Base-by-base conservation (phyloP, 2,797 vertebrate genomes). In the Sebastes dallii region DNA sequence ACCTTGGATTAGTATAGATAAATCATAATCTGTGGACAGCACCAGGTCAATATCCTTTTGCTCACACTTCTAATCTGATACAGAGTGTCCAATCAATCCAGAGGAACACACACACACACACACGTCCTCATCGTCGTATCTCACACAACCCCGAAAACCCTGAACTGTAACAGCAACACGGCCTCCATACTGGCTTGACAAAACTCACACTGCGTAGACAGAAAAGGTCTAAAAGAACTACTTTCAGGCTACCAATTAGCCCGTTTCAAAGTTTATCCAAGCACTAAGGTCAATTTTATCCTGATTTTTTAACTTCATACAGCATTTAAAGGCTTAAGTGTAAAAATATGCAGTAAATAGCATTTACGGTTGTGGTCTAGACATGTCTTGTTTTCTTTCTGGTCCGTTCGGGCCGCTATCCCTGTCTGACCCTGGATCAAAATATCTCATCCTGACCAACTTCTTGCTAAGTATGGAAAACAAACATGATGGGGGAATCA, bases 1-100 rank as follows among this genome's bases (percentile, higher is more conserved):
- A 86, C 73, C 80, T 89, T 91, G 91, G 93, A 94, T 94, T 92
- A 92, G 88, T 82, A 90, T 78, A 82, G 84, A 90, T 93, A 86
- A 87, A 9, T 87, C 85, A 87, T 93, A 94, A 95, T 93, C 93
- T 92, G 92, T 82, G 77, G 67, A 80, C 52, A 62, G 89, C 79
- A 77, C 69, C 61, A 59, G 86, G 85, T 90, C 83, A 90, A 79
- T 88, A 89, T 91, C 83, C 77, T 86, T 88, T 81, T 58, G 80
- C 75, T 72, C 79, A 87, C 66, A 87, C 75, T 77, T 54, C 64
- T 77, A 85, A 86, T 82, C 89, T 81, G 77, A 84, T 71, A 74
- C 52, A 77, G 58, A 60, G 58, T 42, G 70, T n/a, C 68, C 71
- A 86, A 84, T 85, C 75, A 83, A 76, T 75, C 18, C 69, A 72